Evolutionary conservation across 2,797 vertebrate genomes (phyloP).

Genomic region (Argya squamiceps): DNA sequence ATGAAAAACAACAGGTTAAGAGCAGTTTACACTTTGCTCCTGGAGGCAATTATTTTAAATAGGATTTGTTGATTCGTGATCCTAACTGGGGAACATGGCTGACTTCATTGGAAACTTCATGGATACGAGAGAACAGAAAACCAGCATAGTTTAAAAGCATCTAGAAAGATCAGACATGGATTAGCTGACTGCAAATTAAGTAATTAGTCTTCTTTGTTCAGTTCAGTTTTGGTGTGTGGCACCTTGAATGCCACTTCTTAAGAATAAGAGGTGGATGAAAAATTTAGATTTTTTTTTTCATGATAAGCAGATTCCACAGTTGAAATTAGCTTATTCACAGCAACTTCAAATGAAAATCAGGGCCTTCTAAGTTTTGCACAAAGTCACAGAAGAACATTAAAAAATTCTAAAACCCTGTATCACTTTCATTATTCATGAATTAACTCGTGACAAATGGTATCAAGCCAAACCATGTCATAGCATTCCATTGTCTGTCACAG

Average conservation of each 20-base stretch:
- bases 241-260: neutral
- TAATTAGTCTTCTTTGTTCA: neutral
- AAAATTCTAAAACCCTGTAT: neutral
- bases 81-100: neutral
- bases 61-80: neutral
- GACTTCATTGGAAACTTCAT: neutral
- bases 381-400: neutral
- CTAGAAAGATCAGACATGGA: neutral
- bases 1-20: neutral
- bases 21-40: neutral
- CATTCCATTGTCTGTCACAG: neutral
- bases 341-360: neutral
- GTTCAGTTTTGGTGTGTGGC: neutral
- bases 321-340: neutral
- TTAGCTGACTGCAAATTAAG: neutral
- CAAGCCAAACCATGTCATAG: neutral
- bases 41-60: neutral
- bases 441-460: neutral
- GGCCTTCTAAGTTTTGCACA: neutral
- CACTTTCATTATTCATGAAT: neutral
- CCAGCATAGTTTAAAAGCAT: neutral
- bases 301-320: neutral
- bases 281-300: neutral
- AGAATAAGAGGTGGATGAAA: neutral
- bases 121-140: neutral